Evolutionary conservation across 2,113 vertebrate species (phyloP).

Genomic region (Macrotis lagotis): DNA sequence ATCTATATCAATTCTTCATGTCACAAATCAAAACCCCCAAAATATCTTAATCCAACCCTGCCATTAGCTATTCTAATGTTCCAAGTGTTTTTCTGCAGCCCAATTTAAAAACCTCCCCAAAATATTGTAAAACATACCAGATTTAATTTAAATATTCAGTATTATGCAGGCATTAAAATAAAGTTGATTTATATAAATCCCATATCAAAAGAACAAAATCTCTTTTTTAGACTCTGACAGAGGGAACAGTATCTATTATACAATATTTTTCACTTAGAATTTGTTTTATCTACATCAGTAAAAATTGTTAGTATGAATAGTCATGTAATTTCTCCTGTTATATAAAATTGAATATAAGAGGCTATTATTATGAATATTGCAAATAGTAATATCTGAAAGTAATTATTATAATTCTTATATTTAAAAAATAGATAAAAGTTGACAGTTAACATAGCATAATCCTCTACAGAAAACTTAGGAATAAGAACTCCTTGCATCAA

Average conservation of each 20-base stretch:
- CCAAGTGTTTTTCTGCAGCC: neutral
- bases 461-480: neutral
- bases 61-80: neutral
- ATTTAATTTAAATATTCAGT: neutral
- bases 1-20: neutral
- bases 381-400: conserved; percentile 24
- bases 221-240: neutral
- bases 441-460: conserved; percentile 29
- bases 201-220: neutral
- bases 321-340: conserved; percentile 1
- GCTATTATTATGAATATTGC: conserved; percentile 30
- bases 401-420: conserved; percentile 22
- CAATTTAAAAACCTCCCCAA: neutral
- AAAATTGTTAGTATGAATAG: conserved; percentile 1
- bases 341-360: neutral
- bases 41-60: neutral
- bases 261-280: neutral
- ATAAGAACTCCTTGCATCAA: neutral
- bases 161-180: neutral
- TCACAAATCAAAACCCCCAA: neutral
- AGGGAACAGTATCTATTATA: neutral
- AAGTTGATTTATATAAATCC: neutral
- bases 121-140: neutral
- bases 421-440: conserved; percentile 9
- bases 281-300: neutral